Conservation (phyloP, 2,888 invertebrate genomes). For the Chydorus sphaericus region DNA sequence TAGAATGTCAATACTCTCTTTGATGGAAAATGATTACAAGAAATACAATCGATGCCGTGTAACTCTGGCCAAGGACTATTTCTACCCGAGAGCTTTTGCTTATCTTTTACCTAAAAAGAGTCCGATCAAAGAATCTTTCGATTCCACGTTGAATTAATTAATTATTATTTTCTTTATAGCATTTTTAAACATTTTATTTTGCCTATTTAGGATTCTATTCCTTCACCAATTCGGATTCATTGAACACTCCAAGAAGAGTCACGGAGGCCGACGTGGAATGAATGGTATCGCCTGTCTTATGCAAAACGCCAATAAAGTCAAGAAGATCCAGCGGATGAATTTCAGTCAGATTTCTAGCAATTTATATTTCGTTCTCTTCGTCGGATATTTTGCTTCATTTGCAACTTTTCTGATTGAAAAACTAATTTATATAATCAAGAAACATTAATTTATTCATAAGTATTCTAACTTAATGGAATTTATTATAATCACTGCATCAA, state of each 20-base stretch:
- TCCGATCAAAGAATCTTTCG: not conserved
- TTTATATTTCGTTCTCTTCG: not conserved
- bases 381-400: not conserved
- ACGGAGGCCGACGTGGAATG: too few species aligned
- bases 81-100: not conserved
- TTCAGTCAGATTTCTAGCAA: not conserved
- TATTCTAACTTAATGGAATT: too few species aligned
- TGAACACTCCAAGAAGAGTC: not conserved
- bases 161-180: not conserved
- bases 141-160: not conserved
- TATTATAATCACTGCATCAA: too few species aligned
- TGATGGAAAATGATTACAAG: conserved; percentile 3
- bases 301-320: not conserved
- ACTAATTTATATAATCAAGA: too few species aligned
- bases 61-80: not conserved
- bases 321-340: not conserved
- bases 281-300: not conserved
- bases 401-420: not conserved
- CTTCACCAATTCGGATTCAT: conserved; percentile 5
- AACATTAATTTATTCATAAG: too few species aligned
- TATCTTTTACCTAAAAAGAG: conserved; percentile 2
- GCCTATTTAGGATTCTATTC: not conserved
- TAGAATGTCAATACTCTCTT: not conserved
- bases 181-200: not conserved
- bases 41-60: not conserved